Conservation (phyloP, 2,888 invertebrate species). For the Apodemia zela region DNA sequence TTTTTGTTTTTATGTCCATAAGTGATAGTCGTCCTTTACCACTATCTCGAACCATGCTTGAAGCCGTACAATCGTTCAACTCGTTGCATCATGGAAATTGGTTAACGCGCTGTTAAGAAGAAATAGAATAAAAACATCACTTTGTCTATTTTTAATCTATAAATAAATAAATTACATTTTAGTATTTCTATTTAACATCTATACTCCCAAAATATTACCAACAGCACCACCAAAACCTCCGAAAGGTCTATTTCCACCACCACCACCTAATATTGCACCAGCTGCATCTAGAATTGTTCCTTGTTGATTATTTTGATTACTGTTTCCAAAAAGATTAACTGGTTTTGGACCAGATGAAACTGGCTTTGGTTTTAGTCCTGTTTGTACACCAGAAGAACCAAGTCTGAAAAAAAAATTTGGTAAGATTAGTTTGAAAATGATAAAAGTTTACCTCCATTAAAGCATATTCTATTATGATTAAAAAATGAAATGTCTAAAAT, state of each 20-base stretch:
- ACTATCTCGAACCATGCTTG: too few species aligned
- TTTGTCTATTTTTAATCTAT: slow-evolving; percentile 13
- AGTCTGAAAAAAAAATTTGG: slow-evolving; percentile 47
- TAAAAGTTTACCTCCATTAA: too few species aligned
- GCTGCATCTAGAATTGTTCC: slow-evolving; percentile 40
- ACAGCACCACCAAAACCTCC: slow-evolving; percentile 25
- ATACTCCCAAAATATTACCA: slow-evolving; percentile 20
- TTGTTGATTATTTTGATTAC: slow-evolving; percentile 38
- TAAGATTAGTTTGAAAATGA: too few species aligned
- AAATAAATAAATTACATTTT: slow-evolving; percentile 30
- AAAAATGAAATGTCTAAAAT: too few species aligned
- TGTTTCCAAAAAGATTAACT: slow-evolving; percentile 58
- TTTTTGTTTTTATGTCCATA: too few species aligned
- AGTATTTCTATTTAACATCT: slow-evolving; percentile 1
- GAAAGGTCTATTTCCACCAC: slow-evolving; percentile 29
- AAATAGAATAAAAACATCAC: too few species aligned
- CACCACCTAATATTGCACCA: slow-evolving; percentile 30
- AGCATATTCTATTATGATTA: too few species aligned
- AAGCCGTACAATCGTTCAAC: too few species aligned
- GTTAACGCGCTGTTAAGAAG: too few species aligned
- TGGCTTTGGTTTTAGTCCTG: slow-evolving; percentile 70
- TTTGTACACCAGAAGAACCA: slow-evolving; percentile 63
- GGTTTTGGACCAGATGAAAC: slow-evolving; percentile 62
- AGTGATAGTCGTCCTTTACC: too few species aligned
- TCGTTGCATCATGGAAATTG: too few species aligned